Evolutionary conservation across 2,888 invertebrate species (phyloP).

Genomic region (Pharmacophagus antenor): DNA sequence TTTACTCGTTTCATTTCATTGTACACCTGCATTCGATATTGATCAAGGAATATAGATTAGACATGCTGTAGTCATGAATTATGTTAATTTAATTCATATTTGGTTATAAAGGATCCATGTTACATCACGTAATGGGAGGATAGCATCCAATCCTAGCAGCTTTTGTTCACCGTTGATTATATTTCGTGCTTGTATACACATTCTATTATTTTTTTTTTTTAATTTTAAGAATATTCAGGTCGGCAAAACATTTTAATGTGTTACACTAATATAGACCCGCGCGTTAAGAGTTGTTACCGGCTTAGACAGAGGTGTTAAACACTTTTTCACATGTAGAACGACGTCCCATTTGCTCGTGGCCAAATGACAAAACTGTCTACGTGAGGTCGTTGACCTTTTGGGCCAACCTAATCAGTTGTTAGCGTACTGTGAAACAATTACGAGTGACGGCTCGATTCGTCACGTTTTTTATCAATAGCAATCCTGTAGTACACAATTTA

Average conservation of each 20-base stretch:
- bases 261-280: no score
- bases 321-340: slow-evolving; percentile 21
- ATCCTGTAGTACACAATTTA: slow-evolving; percentile 39
- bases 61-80: background rate
- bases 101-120: background rate
- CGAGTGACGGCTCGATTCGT: slow-evolving; percentile 47
- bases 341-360: slow-evolving; percentile 14
- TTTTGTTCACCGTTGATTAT: no score
- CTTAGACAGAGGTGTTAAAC: slow-evolving; percentile 17
- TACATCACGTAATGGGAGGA: no score
- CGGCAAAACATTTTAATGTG: no score
- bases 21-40: slow-evolving; percentile 5
- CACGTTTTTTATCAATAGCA: slow-evolving; percentile 42
- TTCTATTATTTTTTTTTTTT: no score
- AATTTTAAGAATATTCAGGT: no score
- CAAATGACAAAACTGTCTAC: slow-evolving; percentile 37
- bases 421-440: slow-evolving; percentile 42
- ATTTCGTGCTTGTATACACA: no score
- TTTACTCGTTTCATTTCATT: slow-evolving; percentile 8
- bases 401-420: slow-evolving; percentile 33
- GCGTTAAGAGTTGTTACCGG: slow-evolving; percentile 6
- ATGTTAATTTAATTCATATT: background rate
- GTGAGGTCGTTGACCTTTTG: slow-evolving; percentile 34
- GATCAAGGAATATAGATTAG: no score
- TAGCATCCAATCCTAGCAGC: no score